These are phyloP conservation scores for Automeris io DNA, from an alignment of 2,888 invertebrate species.

Conservation along the genomic window DNA sequence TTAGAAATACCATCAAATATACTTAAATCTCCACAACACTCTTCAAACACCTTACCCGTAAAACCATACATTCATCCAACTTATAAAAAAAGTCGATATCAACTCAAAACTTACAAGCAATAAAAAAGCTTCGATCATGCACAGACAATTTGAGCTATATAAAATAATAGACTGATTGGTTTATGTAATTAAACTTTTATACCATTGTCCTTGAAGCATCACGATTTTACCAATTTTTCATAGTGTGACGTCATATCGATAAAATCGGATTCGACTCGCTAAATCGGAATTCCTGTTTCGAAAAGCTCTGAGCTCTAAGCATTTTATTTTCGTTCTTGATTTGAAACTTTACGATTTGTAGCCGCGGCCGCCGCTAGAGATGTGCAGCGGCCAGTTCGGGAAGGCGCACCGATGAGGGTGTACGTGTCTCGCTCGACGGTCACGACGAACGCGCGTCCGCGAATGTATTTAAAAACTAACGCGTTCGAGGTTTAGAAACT, in stretches of 20 bases:
- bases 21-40: neutral
- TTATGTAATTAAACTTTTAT: slow-evolving; percentile 1
- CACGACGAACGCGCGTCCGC: slow-evolving; percentile 49
- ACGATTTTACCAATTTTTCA: slow-evolving; percentile 24
- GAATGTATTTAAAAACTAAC: slow-evolving; percentile 46
- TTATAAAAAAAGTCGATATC: neutral
- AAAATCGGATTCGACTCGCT: slow-evolving; percentile 33
- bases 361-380: slow-evolving; percentile 27
- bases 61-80: neutral
- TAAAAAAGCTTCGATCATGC: neutral
- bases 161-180: slow-evolving; percentile 2
- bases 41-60: neutral
- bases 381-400: slow-evolving; percentile 44
- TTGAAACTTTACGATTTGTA: slow-evolving; percentile 40
- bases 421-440: slow-evolving; percentile 48
- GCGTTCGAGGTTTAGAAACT: slow-evolving; percentile 38
- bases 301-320: slow-evolving; percentile 38
- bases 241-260: slow-evolving; percentile 33
- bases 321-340: slow-evolving; percentile 58
- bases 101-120: slow-evolving; percentile 1
- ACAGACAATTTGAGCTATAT: slow-evolving; percentile 1
- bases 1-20: neutral
- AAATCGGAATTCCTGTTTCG: slow-evolving; percentile 39
- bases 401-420: slow-evolving; percentile 63
- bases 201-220: slow-evolving; percentile 16